Evolutionary conservation across 1,140 invertebrate genomes (phyloP).

Genomic region (Musca vetustissima): DNA sequence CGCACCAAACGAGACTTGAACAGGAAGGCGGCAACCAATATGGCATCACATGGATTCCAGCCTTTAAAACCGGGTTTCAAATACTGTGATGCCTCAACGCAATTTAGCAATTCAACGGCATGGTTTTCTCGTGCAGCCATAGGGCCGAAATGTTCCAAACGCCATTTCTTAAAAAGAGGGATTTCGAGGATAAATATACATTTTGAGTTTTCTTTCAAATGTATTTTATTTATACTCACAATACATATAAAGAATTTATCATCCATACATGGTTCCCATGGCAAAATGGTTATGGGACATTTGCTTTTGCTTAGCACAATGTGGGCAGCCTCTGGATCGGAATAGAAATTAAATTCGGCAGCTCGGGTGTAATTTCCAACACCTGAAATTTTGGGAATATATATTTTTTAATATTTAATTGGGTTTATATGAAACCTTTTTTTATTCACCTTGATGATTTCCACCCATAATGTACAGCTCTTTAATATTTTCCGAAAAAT

Average conservation of each 20-base stretch:
- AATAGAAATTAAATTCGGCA: conserved; percentile 80
- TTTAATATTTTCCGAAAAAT: conserved; percentile 64
- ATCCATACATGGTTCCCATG: conserved; percentile 65
- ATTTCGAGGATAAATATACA: neutral
- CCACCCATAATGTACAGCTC: conserved; percentile 77
- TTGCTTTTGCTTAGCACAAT: conserved; percentile 63
- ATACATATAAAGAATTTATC: conserved; percentile 55
- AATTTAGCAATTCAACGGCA: conserved; percentile 59
- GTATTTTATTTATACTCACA: conserved; percentile 50
- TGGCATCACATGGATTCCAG: conserved; percentile 62
- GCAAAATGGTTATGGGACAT: conserved; percentile 64
- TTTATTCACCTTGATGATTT: conserved; percentile 62
- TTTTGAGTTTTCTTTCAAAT: neutral
- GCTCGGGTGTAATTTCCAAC: conserved; percentile 68
- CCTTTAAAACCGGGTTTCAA: conserved; percentile 36
- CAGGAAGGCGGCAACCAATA: conserved; percentile 60
- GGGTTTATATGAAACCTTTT: neutral
- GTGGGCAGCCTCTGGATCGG: conserved; percentile 76
- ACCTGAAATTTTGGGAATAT: too few species aligned
- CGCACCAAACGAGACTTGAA: conserved; percentile 50
- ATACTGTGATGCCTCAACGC: conserved; percentile 58
- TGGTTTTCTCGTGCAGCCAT: conserved; percentile 37
- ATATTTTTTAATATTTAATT: too few species aligned
- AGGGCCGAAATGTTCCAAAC: conserved; percentile 45
- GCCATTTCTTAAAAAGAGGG: conserved; percentile 59